phyloP scores from a whole-genome alignment of 30 jellyfish, hydroid and myxozoan species.

The Hydractinia echinata region DNA sequence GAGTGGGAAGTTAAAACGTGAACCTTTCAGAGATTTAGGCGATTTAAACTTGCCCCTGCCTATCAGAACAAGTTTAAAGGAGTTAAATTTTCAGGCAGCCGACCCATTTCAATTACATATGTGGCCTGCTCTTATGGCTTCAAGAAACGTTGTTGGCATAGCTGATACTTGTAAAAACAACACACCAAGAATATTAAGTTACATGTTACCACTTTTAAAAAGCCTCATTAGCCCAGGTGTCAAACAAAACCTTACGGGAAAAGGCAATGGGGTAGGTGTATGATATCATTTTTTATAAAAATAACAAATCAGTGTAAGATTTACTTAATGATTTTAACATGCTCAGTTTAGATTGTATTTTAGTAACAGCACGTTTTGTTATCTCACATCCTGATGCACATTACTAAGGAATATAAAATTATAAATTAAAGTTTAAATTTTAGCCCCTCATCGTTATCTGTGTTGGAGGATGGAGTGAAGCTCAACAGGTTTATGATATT shows the following conservation, averaged over 20 bases:
- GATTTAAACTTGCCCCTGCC: slow-evolving; percentile 41
- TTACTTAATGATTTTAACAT: background rate
- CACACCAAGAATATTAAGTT: slow-evolving; percentile 39
- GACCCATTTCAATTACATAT: slow-evolving; percentile 60
- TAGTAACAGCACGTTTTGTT: background rate
- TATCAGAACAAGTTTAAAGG: slow-evolving; percentile 24
- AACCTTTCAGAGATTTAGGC: slow-evolving; percentile 22
- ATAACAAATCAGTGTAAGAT: background rate
- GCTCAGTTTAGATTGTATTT: background rate
- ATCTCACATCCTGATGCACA: background rate
- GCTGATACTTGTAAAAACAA: slow-evolving; percentile 35
- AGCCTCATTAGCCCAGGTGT: slow-evolving; percentile 38
- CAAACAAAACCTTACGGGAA: slow-evolving; percentile 35
- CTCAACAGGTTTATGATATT: slow-evolving; percentile 31
- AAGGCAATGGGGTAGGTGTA: slow-evolving; percentile 85
- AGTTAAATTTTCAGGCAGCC: slow-evolving; percentile 38
- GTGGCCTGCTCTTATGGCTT: slow-evolving; percentile 76
- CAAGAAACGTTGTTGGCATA: slow-evolving; percentile 68
- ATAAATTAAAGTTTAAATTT: background rate
- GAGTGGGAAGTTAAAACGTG: slow-evolving; percentile 50
- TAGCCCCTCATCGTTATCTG: slow-evolving; percentile 68
- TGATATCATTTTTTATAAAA: background rate
- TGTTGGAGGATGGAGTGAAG: slow-evolving; percentile 66
- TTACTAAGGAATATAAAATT: background rate
- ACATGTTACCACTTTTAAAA: slow-evolving; percentile 57